Percentiles rank a stretch among this genome's conserved stretches.
These are phyloP conservation scores for Typhlomys cinereus DNA, from an alignment of 2,113 vertebrate genomes.

Conservation along the genomic window DNA sequence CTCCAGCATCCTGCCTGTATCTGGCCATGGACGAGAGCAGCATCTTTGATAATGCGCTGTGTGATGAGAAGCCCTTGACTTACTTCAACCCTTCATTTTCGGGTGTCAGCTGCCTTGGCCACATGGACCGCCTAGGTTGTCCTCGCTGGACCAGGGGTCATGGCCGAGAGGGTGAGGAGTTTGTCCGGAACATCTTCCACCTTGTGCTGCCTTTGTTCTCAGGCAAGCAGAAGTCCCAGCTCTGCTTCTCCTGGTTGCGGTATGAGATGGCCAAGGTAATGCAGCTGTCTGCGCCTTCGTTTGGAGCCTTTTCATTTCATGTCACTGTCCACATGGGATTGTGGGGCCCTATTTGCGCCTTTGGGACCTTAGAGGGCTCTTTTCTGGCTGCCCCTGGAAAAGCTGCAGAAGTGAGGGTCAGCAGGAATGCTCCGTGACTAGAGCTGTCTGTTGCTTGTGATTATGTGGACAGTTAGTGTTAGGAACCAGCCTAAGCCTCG, in stretches of 20 bases:
- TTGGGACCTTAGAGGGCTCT: neutral
- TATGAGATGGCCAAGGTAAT: slow-evolving; percentile 95
- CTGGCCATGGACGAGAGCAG: slow-evolving; percentile 90
- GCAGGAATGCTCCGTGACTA: fast-evolving
- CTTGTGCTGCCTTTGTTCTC: slow-evolving; percentile 86
- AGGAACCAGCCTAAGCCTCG: neutral
- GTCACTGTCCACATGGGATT: neutral
- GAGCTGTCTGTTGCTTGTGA: neutral
- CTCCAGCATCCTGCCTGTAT: slow-evolving; percentile 83
- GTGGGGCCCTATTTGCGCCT: neutral
- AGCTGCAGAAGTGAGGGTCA: neutral
- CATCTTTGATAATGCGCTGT: slow-evolving; percentile 83
- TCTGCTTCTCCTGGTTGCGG: slow-evolving; percentile 91
- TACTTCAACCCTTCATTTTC: slow-evolving; percentile 76
- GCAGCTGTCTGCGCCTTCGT: neutral
- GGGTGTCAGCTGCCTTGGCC: slow-evolving; percentile 89
- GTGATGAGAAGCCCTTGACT: slow-evolving; percentile 86
- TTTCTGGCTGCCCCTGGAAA: neutral
- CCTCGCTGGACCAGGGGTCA: slow-evolving; percentile 85
- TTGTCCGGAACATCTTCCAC: slow-evolving; percentile 90
- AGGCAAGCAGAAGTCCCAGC: slow-evolving; percentile 83
- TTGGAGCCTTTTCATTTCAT: slow-evolving; percentile 9
- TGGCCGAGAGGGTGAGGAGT: slow-evolving; percentile 91
- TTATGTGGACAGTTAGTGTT: neutral
- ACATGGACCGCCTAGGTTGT: slow-evolving; percentile 85